Conservation (phyloP, 2,113 vertebrate species). For the Tragelaphus scriptus region DNA sequence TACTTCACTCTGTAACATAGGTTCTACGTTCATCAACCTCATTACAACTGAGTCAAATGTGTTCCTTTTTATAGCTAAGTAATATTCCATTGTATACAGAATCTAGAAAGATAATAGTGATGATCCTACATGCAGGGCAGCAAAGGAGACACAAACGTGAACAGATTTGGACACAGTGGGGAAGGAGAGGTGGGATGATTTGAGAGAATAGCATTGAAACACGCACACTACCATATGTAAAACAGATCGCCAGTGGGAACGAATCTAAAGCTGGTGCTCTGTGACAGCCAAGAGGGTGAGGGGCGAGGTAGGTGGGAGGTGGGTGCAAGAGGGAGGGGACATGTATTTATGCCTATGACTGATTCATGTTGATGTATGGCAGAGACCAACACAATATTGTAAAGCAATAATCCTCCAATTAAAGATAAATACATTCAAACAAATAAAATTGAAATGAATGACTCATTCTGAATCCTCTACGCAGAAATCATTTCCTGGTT, state of each 20-base stretch:
- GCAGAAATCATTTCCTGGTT: too few species aligned
- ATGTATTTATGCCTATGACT: neutral
- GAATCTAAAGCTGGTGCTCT: neutral
- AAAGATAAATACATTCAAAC: neutral
- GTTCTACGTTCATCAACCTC: neutral
- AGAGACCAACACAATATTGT: neutral
- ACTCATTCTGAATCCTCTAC: neutral
- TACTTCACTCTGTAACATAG: neutral
- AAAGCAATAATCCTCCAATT: neutral
- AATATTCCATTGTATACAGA: neutral
- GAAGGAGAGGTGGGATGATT: neutral
- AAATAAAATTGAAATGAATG: neutral
- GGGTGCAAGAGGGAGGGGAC: neutral
- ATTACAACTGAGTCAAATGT: neutral
- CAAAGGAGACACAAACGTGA: neutral
- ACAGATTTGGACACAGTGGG: neutral
- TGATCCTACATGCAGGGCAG: neutral
- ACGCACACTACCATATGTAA: fast-evolving
- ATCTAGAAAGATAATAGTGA: neutral
- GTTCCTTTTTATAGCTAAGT: neutral
- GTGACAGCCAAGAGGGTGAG: neutral
- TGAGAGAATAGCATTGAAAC: neutral
- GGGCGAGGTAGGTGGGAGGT: neutral
- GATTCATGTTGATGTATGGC: neutral
- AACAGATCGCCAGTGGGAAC: neutral